A percentile compares a stretch with the other conserved stretches of the same genome.
Conservation (phyloP, 1,140 invertebrate genomes). For the Drosophila fuyamai region DNA sequence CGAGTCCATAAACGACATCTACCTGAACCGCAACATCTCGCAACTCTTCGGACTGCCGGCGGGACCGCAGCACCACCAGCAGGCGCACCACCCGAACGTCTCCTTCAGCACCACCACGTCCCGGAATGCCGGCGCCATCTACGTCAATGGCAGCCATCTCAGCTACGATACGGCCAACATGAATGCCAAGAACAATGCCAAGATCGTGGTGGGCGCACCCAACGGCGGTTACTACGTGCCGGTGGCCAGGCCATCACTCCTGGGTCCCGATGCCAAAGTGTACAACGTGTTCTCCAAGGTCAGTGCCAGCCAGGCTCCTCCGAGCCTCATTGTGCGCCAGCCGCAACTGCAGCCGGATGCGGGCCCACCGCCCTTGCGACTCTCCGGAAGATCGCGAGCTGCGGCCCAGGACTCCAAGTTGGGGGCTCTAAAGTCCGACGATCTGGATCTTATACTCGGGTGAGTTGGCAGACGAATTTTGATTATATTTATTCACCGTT, state of each 20-base stretch:
- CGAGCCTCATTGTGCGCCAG: conserved; percentile 67
- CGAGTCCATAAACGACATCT: conserved; percentile 82
- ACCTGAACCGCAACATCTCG: conserved; percentile 77
- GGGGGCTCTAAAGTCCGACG: conserved; percentile 85
- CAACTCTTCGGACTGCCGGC: conserved; percentile 67
- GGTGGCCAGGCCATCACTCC: conserved; percentile 52
- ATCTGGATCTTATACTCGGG: conserved; percentile 87
- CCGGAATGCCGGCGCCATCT: conserved; percentile 66
- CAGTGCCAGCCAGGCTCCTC: conserved; percentile 52
- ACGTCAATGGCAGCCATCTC: conserved; percentile 71
- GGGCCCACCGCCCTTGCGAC: conserved; percentile 27
- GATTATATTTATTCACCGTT: background rate
- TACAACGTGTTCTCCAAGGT: conserved; percentile 83
- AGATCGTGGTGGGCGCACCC: conserved; percentile 37
- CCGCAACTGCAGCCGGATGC: conserved; percentile 43
- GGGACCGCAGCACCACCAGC: conserved; percentile 25
- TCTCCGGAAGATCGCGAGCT: conserved; percentile 56
- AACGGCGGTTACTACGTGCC: conserved; percentile 73
- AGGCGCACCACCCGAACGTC: conserved; percentile 72
- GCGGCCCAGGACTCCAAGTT: conserved; percentile 14
- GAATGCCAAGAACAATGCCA: conserved; percentile 70
- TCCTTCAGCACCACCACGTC: conserved; percentile 72
- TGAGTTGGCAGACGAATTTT: conserved; percentile 64
- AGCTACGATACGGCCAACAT: conserved; percentile 68
- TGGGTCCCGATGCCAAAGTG: conserved; percentile 70